These are phyloP conservation scores for Reinhardtius hippoglossoides DNA, from an alignment of 2,113 vertebrate genomes.

Conservation along the genomic window DNA sequence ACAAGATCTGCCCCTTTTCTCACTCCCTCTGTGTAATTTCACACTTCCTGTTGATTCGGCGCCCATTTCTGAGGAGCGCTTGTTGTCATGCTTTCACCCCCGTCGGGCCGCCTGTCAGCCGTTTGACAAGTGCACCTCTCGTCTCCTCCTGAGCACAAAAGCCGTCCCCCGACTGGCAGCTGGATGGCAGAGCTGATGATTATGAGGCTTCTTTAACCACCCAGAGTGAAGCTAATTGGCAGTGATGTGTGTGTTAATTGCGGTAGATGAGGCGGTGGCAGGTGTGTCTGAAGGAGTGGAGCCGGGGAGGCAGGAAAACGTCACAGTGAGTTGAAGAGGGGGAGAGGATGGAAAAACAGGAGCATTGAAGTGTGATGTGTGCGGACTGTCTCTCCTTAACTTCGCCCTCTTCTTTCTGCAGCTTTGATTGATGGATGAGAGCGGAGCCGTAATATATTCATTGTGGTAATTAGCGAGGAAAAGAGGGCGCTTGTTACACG, in stretches of 20 bases:
- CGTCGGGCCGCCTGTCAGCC: constrained; percentile 43
- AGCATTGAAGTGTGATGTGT: constrained; percentile 36
- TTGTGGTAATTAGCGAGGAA: constrained; percentile 75
- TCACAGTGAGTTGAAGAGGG: constrained; percentile 24
- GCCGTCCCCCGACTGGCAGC: constrained; percentile 46
- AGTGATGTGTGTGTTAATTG: constrained; percentile 80
- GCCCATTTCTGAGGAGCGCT: constrained; percentile 16
- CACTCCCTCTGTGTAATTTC: background rate
- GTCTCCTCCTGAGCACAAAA: constrained; percentile 57
- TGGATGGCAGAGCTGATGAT: constrained; percentile 65
- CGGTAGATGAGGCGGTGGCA: constrained; percentile 64
- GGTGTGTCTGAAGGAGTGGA: constrained; percentile 51
- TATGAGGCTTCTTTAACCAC: constrained; percentile 75
- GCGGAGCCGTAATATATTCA: constrained; percentile 70
- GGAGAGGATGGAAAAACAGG: background rate
- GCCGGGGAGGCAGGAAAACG: constrained; percentile 24
- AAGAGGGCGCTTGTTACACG: constrained; percentile 64
- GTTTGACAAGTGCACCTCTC: constrained; percentile 58
- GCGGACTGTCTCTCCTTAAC: constrained; percentile 28
- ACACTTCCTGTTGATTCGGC: constrained; percentile 44
- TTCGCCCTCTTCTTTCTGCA: constrained; percentile 8
- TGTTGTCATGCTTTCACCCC: constrained; percentile 17
- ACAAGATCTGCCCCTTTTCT: constrained; percentile 11
- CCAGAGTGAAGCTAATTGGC: constrained; percentile 77
- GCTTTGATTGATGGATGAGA: constrained; percentile 70